A percentile compares a stretch with the other conserved stretches of the same genome.
Evolutionary conservation across 2,888 invertebrate genomes (phyloP).

Genomic region (Apamea crenata): DNA sequence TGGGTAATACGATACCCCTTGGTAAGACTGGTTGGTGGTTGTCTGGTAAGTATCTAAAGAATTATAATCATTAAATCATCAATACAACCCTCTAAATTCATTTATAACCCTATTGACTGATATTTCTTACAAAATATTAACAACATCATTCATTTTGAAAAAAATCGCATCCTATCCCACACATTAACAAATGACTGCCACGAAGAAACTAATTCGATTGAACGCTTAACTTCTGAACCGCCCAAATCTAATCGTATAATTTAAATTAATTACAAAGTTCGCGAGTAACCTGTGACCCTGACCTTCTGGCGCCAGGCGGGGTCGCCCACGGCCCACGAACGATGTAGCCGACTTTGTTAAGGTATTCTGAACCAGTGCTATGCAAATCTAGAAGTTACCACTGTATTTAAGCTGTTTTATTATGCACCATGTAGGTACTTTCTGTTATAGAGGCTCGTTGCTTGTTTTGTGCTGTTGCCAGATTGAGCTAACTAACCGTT

Average conservation of each 20-base stretch:
- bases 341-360: conserved; percentile 6
- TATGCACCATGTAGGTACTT: conserved; percentile 15
- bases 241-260: conserved; percentile 25
- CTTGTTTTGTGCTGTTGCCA: neutral
- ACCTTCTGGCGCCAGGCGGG: conserved; percentile 43
- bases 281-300: conserved; percentile 39
- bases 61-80: neutral
- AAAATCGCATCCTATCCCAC: neutral
- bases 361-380: conserved; percentile 24
- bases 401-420: neutral
- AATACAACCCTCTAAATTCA: neutral
- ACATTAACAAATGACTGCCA: neutral
- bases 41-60: too few relatives aligned
- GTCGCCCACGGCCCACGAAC: conserved; percentile 28
- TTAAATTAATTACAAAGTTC: conserved; percentile 30
- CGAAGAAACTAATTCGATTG: conserved; percentile 1
- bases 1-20: too few relatives aligned
- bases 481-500: neutral
- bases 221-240: neutral
- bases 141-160: neutral
- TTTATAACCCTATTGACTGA: neutral
- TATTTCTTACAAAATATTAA: neutral
- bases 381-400: conserved; percentile 15
- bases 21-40: too few relatives aligned
- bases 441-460: neutral